Conservation (phyloP, 2,888 invertebrate species). For the Pandemis heparana region DNA sequence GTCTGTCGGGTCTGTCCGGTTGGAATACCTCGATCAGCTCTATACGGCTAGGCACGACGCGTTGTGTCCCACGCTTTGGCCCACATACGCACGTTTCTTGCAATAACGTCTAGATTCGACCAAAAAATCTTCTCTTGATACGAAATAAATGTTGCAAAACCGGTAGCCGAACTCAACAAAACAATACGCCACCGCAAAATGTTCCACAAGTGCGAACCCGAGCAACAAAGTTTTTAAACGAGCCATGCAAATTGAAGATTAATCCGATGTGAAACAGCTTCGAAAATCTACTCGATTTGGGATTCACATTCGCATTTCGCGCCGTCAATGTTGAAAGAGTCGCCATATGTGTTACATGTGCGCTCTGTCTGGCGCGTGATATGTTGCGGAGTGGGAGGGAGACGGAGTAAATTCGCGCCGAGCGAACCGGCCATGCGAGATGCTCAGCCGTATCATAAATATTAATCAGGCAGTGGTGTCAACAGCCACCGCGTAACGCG, state of each 20-base stretch:
- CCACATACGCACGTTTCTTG: conserved; percentile 70
- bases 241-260: conserved; percentile 30
- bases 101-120: conserved; percentile 27
- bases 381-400: conserved; percentile 63
- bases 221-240: conserved; percentile 15
- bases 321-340: conserved; percentile 75
- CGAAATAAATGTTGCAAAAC: conserved; percentile 51
- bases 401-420: conserved; percentile 78
- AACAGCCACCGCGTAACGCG: conserved; percentile 86
- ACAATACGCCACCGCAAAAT: conserved; percentile 11
- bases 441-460: conserved; percentile 85
- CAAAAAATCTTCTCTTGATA: conserved; percentile 54
- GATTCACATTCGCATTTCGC: conserved; percentile 83
- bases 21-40: conserved; percentile 69
- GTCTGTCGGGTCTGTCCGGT: conserved; percentile 77
- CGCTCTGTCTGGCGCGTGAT: conserved; percentile 61
- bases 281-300: conserved; percentile 78
- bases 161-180: conserved; percentile 11
- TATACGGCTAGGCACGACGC: conserved; percentile 80
- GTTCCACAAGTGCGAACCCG: background rate
- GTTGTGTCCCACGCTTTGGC: conserved; percentile 73
- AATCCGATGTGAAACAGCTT: conserved; percentile 64
- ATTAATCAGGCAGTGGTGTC: conserved; percentile 86
- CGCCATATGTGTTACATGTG: conserved; percentile 66
- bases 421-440: conserved; percentile 84